These are phyloP conservation scores for Acanthopleura granulata DNA, from an alignment of 2,888 invertebrate species.

Conservation along the genomic window DNA sequence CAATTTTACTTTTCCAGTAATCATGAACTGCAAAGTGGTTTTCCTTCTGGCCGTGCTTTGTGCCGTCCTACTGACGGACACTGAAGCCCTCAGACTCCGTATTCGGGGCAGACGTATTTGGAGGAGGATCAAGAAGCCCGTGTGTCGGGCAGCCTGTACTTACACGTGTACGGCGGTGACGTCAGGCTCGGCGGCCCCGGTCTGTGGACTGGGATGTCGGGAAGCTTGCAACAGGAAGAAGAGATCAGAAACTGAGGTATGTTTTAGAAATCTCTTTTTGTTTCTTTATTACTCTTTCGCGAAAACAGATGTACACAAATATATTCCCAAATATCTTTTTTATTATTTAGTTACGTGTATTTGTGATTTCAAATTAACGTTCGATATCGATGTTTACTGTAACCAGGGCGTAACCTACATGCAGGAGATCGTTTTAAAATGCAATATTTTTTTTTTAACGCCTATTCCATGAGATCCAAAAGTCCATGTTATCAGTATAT, in stretches of 20 bases:
- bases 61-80: background rate
- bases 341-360: no score
- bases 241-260: background rate
- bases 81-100: conserved; percentile 11
- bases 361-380: no score
- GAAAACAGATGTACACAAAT: no score
- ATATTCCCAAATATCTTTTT: no score
- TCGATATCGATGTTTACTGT: no score
- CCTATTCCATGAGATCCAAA: no score
- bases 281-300: no score
- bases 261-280: background rate
- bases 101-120: conserved; percentile 8
- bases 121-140: background rate
- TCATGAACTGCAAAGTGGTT: background rate
- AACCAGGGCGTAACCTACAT: no score
- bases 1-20: background rate
- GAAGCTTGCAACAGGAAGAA: background rate
- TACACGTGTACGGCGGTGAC: conserved; percentile 11
- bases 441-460: no score
- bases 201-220: background rate
- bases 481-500: no score
- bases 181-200: background rate
- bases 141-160: conserved; percentile 1
- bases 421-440: no score
- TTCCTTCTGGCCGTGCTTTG: background rate